Evolutionary conservation across 2,797 vertebrate genomes (phyloP).

Genomic region (Rhinichthys osculus): DNA sequence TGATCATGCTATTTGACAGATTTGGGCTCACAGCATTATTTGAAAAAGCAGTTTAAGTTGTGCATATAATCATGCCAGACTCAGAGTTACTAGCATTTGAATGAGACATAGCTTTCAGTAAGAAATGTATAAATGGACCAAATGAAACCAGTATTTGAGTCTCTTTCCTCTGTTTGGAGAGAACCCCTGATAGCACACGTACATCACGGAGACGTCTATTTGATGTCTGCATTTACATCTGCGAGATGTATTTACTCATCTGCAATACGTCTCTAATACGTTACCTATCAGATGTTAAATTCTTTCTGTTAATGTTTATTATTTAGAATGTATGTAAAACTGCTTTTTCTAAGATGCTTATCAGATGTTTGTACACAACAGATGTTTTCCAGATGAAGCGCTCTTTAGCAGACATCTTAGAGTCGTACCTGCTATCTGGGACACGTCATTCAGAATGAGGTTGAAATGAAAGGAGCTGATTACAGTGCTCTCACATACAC

Average conservation of each 20-base stretch:
- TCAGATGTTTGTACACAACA: too few relatives aligned
- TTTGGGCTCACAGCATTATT: not conserved
- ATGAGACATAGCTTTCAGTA: not conserved
- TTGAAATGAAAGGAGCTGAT: constrained; percentile 2
- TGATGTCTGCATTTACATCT: too few relatives aligned
- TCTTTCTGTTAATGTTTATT: too few relatives aligned
- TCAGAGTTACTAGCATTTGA: not conserved
- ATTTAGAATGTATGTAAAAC: too few relatives aligned
- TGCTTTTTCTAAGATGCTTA: too few relatives aligned
- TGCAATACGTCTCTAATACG: too few relatives aligned
- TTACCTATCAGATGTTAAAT: too few relatives aligned
- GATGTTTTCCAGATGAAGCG: too few relatives aligned
- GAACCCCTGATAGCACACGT: not conserved
- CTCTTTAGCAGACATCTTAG: not conserved
- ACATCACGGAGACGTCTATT: too few relatives aligned
- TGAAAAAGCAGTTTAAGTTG: not conserved
- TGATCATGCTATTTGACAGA: not conserved
- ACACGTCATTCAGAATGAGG: not conserved
- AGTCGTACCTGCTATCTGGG: not conserved
- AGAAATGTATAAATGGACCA: not conserved
- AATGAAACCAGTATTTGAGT: not conserved
- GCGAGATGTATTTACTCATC: too few relatives aligned
- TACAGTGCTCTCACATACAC: not conserved
- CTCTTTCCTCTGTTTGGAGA: not conserved
- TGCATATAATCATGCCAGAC: not conserved